A percentile compares a stretch with the other conserved stretches of the same genome.
Conservation (phyloP, 2,113 vertebrate species). For the Propithecus coquereli region DNA sequence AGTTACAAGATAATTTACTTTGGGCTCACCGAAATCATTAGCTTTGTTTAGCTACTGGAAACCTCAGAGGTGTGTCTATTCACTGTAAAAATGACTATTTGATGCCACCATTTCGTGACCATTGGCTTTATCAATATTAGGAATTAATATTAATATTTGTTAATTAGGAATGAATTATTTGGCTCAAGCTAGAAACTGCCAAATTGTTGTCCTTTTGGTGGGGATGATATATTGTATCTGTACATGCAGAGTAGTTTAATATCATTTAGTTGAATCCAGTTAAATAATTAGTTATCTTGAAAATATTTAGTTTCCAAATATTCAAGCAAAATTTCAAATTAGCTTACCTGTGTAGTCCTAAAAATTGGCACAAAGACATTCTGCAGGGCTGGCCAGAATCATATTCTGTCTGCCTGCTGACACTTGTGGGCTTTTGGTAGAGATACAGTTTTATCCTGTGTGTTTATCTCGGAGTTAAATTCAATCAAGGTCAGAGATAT, state of each 20-base stretch:
- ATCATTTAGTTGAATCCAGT: background rate
- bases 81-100: background rate
- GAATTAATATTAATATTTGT: background rate
- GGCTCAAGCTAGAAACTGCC: background rate
- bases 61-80: background rate
- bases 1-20: background rate
- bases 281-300: background rate
- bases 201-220: background rate
- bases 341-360: background rate
- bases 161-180: background rate
- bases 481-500: background rate
- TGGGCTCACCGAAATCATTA: background rate
- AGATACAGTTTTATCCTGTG: background rate
- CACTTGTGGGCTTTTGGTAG: background rate
- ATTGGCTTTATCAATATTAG: background rate
- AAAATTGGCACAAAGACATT: background rate
- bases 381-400: background rate
- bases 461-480: background rate
- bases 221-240: background rate
- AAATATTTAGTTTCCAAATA: constrained; percentile 13
- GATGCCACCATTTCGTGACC: background rate
- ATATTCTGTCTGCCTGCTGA: background rate
- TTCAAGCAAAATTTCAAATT: background rate
- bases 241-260: background rate
- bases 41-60: background rate